Evolutionary conservation across 2,888 invertebrate species (phyloP), one percentile per base, ranked within the genome.

Genomic region (Tuberolachnus salignus): DNA sequence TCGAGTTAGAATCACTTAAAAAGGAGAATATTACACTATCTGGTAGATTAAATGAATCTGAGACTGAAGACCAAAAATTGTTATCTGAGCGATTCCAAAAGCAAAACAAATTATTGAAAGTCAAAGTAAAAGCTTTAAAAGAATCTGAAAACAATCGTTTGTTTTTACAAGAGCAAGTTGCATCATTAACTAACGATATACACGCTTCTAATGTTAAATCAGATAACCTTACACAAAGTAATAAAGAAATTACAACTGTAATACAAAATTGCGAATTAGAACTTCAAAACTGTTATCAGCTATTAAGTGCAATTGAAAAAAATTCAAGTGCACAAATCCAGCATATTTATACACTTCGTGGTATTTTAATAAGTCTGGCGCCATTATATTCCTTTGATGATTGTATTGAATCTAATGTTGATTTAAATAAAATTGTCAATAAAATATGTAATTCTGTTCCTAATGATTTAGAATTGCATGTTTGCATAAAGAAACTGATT

Each of bases 21-120:
- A 69, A 78, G 1, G 78, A 78, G 4, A 78, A 78, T 21, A 13
- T 16, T 51, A 49, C 9, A 10, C 69, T 69, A 19, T 49, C 51
- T n/a, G 23, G 61, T 3, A 78, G 69, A 69, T 49, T 78, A 51
- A 78, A 78, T 19, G 42, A 49, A 51, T 42, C 59, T 10, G 44
- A 51, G 1, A n/a, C 8, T 3, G 69, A 78, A 69, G 67, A 78
- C 13, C 34, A 69, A 61, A 93, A 81, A 89, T 90, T 75, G 88
- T 90, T 46, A 94, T 94, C 84, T 92, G 92, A 84, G 90, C 88
- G 84, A 91, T 91, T 89, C 90, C 92, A 69, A 92, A 92, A 86
- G 88, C 91, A 11, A 92, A 92, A 85, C 91, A 91, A 2, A 89
- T 61, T 89, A 82, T 89, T 91, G 83, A 92, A 91, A 85, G 86